Conservation (phyloP, 1,140 invertebrate genomes). For the Pogonomyrmex barbatus region DNA sequence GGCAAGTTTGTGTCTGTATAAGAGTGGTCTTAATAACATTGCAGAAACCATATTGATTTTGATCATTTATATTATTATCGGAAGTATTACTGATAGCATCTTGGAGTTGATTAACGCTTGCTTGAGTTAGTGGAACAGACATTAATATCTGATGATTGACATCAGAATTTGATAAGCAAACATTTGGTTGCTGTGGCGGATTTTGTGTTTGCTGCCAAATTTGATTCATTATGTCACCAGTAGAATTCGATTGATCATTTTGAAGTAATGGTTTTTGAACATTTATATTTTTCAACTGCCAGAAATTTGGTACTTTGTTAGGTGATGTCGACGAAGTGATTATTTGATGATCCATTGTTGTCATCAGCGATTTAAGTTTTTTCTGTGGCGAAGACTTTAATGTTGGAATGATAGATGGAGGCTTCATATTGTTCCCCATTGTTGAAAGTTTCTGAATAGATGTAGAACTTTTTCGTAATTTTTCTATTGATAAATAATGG, state of each 20-base stretch:
- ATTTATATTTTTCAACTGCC: conserved; percentile 79
- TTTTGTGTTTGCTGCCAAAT: conserved; percentile 81
- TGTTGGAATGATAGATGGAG: conserved; percentile 78
- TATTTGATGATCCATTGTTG: conserved; percentile 63
- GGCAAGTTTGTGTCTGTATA: conserved; percentile 11
- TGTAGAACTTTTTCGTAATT: conserved; percentile 76
- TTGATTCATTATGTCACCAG: conserved; percentile 80
- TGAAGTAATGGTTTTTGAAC: conserved; percentile 76
- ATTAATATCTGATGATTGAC: conserved; percentile 22
- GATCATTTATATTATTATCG: background rate
- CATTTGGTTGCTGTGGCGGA: conserved; percentile 51
- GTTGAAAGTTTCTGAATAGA: conserved; percentile 37
- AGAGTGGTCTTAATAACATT: conserved; percentile 21
- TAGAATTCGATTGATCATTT: conserved; percentile 73
- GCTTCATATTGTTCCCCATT: background rate
- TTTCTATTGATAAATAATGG: conserved; percentile 60
- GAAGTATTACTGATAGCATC: background rate
- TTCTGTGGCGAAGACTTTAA: conserved; percentile 84
- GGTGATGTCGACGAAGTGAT: conserved; percentile 62
- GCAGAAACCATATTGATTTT: conserved; percentile 9
- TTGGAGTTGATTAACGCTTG: conserved; percentile 31
- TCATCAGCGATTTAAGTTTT: conserved; percentile 81
- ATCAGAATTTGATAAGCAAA: background rate
- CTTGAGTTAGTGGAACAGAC: background rate
- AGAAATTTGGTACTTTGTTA: conserved; percentile 81